Evolutionary conservation across 1,140 invertebrate genomes (phyloP).

Genomic region (Leptopilina boulardi): DNA sequence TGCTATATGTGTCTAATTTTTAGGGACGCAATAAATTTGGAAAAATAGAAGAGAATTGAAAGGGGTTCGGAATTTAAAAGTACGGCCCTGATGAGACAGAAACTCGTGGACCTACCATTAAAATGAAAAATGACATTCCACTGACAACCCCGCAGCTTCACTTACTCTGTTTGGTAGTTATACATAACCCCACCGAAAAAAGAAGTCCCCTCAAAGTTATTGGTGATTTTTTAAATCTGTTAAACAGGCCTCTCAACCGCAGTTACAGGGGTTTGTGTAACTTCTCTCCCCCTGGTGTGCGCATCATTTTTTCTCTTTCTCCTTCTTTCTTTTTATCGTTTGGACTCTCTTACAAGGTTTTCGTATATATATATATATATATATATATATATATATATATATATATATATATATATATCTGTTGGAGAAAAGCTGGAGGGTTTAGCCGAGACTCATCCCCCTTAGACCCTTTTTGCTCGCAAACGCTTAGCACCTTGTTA

Average conservation of each 20-base stretch:
- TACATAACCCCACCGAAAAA: constrained; percentile 51
- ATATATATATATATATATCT: too few species aligned
- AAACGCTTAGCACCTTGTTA: constrained; percentile 73
- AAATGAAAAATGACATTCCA: constrained; percentile 76
- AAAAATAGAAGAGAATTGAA: background rate
- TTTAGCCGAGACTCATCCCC: constrained; percentile 46
- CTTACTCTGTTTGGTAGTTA: constrained; percentile 53
- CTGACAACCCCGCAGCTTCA: constrained; percentile 58
- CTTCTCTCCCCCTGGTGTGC: constrained; percentile 36
- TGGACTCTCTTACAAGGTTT: background rate
- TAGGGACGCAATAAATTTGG: background rate
- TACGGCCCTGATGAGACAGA: constrained; percentile 24
- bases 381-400: too few species aligned
- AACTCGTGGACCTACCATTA: constrained; percentile 69
- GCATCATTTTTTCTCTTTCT: constrained; percentile 23
- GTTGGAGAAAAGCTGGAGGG: constrained; percentile 45
- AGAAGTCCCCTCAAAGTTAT: constrained; percentile 62
- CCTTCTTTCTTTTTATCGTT: constrained; percentile 37
- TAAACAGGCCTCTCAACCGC: constrained; percentile 75
- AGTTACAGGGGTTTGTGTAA: constrained; percentile 51
- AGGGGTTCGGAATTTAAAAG: background rate
- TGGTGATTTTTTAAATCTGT: constrained; percentile 76
- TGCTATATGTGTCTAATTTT: background rate
- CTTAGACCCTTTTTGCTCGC: constrained; percentile 52
- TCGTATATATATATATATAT: too few species aligned